These are phyloP conservation scores for Achroia grisella DNA, from an alignment of 1,140 invertebrate genomes.

Conservation along the genomic window DNA sequence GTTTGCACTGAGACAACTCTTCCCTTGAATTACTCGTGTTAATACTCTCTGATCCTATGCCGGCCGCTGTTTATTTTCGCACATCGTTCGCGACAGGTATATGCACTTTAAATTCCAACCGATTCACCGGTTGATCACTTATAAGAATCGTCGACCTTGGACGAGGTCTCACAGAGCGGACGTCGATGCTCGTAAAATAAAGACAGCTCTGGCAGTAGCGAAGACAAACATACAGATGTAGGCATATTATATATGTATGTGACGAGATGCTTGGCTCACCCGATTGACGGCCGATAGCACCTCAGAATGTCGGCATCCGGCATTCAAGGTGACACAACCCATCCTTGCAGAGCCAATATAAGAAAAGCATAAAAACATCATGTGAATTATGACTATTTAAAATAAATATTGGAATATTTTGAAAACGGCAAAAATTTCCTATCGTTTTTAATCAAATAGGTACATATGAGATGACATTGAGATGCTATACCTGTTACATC, in stretches of 20 bases:
- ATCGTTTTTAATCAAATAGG: conserved; percentile 14
- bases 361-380: background rate
- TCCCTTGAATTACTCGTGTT: conserved; percentile 19
- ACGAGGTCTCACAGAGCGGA: conserved; percentile 50
- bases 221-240: conserved; percentile 53
- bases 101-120: conserved; percentile 20
- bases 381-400: too few relatives aligned
- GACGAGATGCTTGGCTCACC: conserved; percentile 55
- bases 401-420: too few relatives aligned
- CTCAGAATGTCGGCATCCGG: conserved; percentile 60
- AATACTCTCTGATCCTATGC: too few relatives aligned
- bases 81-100: background rate
- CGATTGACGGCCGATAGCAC: conserved; percentile 68
- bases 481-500: background rate
- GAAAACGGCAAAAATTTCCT: background rate
- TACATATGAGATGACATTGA: conserved; percentile 7
- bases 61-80: conserved; percentile 5
- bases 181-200: conserved; percentile 64
- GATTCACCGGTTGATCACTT: conserved; percentile 27
- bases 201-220: conserved; percentile 46
- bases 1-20: conserved; percentile 26
- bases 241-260: conserved; percentile 35
- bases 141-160: conserved; percentile 52
- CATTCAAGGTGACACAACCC: conserved; percentile 64
- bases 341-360: conserved; percentile 61